Evolutionary conservation across 2,113 vertebrate species (phyloP).

Genomic region (Antidorcas marsupialis): DNA sequence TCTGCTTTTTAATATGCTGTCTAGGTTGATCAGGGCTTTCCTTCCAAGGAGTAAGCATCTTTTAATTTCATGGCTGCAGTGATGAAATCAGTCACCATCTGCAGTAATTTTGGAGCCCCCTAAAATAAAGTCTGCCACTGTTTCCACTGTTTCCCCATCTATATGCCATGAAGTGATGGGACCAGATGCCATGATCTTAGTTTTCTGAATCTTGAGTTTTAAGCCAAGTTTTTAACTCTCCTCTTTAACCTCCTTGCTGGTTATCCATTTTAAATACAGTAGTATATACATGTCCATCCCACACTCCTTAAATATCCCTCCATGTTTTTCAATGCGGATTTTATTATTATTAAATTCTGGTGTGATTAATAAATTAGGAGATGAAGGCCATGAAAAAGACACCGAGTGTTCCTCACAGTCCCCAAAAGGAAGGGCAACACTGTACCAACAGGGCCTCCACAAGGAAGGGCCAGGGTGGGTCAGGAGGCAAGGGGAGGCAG

Average conservation of each 20-base stretch:
- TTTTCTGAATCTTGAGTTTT: background rate
- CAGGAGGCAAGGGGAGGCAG: background rate
- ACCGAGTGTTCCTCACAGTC: background rate
- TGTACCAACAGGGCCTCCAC: background rate
- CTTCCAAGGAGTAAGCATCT: background rate
- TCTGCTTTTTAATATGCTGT: background rate
- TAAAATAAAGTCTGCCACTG: background rate
- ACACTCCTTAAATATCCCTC: background rate
- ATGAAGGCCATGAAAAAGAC: background rate
- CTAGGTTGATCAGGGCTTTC: background rate
- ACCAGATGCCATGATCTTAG: background rate
- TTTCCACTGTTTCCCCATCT: background rate
- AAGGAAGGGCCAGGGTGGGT: background rate
- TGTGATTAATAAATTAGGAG: background rate
- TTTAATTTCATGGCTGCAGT: background rate
- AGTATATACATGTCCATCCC: background rate
- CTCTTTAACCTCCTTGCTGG: background rate
- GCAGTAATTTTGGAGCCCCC: background rate
- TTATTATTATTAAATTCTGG: background rate
- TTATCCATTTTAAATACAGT: background rate
- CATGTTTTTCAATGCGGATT: too few relatives aligned
- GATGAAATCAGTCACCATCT: background rate
- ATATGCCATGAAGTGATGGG: background rate
- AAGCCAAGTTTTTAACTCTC: background rate
- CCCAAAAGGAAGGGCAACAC: background rate